Evolutionary conservation across 2,888 invertebrate genomes (phyloP).

Genomic region (Rapana venosa): DNA sequence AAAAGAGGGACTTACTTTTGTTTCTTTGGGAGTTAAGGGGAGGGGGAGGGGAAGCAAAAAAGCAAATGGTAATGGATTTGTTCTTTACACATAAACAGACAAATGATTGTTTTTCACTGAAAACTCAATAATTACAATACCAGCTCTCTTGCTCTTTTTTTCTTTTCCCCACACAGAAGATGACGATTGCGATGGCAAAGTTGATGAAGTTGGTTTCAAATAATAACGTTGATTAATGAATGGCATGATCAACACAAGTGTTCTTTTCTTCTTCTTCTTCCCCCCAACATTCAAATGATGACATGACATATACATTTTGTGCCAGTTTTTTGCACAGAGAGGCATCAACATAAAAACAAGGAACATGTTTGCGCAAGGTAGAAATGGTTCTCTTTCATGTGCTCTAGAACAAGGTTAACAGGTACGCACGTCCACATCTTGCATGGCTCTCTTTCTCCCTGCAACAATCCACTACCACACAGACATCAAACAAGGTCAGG

Average conservation of each 20-base stretch:
- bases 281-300: not conserved
- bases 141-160: no score
- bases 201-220: no score
- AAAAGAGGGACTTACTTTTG: no score
- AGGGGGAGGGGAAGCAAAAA: no score
- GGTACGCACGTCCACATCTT: not conserved
- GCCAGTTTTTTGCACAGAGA: slow-evolving; percentile 8
- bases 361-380: not conserved
- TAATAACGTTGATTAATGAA: no score
- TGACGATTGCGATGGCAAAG: no score
- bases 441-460: not conserved
- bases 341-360: slow-evolving; percentile 19
- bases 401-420: slow-evolving; percentile 26
- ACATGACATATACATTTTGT: slow-evolving; percentile 5
- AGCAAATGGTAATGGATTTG: no score
- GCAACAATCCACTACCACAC: slow-evolving; percentile 8
- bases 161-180: no score
- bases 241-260: not conserved
- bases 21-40: no score
- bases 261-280: not conserved
- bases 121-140: no score
- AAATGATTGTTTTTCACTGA: no score
- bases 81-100: no score
- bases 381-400: slow-evolving; percentile 34
- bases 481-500: slow-evolving; percentile 2